Evolutionary conservation across 2,888 invertebrate genomes (phyloP).

Genomic region (Limenitis camilla): DNA sequence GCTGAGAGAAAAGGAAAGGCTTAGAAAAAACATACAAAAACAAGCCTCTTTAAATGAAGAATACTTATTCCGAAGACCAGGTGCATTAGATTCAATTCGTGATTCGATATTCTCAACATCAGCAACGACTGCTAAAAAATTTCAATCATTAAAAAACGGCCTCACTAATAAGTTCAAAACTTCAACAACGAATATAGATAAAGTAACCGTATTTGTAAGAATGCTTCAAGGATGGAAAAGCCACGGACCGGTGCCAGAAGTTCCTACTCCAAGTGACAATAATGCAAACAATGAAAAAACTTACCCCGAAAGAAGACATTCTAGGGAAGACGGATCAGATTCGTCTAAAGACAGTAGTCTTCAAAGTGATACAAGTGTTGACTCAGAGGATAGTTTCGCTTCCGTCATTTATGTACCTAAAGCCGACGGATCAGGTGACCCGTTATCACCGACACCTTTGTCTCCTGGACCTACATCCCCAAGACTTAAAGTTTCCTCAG

Average conservation of each 20-base stretch:
- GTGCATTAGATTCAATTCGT: conserved; percentile 80
- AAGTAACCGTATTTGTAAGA: conserved; percentile 87
- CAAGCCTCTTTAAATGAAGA: conserved; percentile 93
- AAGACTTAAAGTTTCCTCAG: conserved; percentile 78
- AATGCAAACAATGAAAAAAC: conserved; percentile 60
- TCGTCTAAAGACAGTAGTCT: conserved; percentile 92
- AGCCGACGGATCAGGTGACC: conserved; percentile 77
- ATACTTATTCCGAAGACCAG: conserved; percentile 80
- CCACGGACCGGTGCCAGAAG: conserved; percentile 68
- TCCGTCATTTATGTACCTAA: conserved; percentile 94
- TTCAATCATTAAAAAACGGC: conserved; percentile 85
- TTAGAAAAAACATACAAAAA: conserved; percentile 89
- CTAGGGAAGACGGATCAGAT: conserved; percentile 91
- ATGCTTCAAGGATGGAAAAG: conserved; percentile 89
- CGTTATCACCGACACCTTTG: conserved; percentile 75
- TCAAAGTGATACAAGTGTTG: conserved; percentile 94
- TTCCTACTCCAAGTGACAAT: conserved; percentile 63
- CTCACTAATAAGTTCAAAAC: conserved; percentile 88
- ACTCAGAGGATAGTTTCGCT: conserved; percentile 94
- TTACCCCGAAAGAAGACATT: conserved; percentile 80
- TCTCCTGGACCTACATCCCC: conserved; percentile 78
- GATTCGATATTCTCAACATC: conserved; percentile 84
- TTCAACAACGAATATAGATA: conserved; percentile 88
- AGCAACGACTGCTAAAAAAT: conserved; percentile 80
- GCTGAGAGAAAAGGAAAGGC: conserved; percentile 85